Evolutionary conservation across 2,888 invertebrate genomes (phyloP).

Genomic region (Aphidius colemani): DNA sequence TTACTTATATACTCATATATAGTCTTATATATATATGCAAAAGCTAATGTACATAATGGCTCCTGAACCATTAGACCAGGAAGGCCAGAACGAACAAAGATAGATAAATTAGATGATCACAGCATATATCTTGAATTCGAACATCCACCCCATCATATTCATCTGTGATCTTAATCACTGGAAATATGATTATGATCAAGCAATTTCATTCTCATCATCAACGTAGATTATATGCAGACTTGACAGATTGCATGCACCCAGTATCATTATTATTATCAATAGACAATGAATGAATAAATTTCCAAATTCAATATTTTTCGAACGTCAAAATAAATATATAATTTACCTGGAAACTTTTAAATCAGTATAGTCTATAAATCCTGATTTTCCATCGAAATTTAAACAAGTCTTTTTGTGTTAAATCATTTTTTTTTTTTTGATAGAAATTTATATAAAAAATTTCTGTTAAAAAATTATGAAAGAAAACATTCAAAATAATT

Average conservation of each 20-base stretch:
- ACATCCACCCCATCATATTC: conserved; percentile 10
- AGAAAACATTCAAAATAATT: not conserved
- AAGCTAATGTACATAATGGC: conserved; percentile 59
- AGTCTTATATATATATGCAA: conserved; percentile 40
- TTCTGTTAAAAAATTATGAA: not conserved
- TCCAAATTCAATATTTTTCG: not conserved
- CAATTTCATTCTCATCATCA: conserved; percentile 17
- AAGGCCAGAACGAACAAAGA: conserved; percentile 24
- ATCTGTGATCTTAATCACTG: conserved; percentile 24
- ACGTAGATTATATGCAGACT: no score
- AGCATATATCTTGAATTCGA: conserved; percentile 2
- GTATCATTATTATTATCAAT: not conserved
- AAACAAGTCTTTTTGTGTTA: no score
- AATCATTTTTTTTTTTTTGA: no score
- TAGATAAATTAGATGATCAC: conserved; percentile 20
- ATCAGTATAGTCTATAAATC: no score
- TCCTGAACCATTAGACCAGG: conserved; percentile 52
- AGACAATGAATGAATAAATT: conserved; percentile 1
- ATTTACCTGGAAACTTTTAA: no score
- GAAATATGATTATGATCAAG: conserved; percentile 28
- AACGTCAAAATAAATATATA: not conserved
- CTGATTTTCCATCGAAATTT: no score
- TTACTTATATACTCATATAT: conserved; percentile 25
- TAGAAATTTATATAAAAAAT: no score
- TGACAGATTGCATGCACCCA: no score